Evolutionary conservation across 64 coral and sea anemone genomes (phyloP).

Genomic region (Montipora capricornis): DNA sequence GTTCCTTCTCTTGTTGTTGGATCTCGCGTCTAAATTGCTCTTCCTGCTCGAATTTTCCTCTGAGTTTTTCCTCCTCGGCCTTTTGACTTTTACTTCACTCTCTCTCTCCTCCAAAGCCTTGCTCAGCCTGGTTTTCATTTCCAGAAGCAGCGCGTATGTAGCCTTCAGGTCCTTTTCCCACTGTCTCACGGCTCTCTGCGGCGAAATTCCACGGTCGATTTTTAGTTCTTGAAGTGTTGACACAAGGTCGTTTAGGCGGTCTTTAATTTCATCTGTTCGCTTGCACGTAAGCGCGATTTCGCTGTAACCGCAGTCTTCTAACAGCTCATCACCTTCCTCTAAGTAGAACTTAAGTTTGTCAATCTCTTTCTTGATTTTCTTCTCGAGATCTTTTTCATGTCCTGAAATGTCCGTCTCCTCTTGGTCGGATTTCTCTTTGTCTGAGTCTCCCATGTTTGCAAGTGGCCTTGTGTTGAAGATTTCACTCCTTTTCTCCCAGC

Average conservation of each 20-base stretch:
- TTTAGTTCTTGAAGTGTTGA: too few relatives aligned
- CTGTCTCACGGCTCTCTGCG: too few relatives aligned
- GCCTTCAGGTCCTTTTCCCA: neutral
- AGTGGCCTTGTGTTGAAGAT: constrained; percentile 42
- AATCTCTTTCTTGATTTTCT: too few relatives aligned
- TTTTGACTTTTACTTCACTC: constrained; percentile 11
- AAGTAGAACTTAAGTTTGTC: too few relatives aligned
- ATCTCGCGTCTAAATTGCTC: neutral
- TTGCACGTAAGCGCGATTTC: constrained; percentile 36
- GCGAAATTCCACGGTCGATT: too few relatives aligned
- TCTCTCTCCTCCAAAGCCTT: constrained; percentile 10
- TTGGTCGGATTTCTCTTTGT: too few relatives aligned
- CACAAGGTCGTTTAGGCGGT: too few relatives aligned
- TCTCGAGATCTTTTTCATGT: too few relatives aligned
- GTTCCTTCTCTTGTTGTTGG: constrained; percentile 49
- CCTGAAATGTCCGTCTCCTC: too few relatives aligned
- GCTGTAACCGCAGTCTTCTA: neutral
- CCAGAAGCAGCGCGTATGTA: constrained; percentile 49
- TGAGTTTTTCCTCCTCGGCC: constrained; percentile 40
- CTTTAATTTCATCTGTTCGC: constrained; percentile 26
- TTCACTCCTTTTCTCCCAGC: neutral
- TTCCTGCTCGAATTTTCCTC: constrained; percentile 29
- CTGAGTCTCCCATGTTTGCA: constrained; percentile 2
- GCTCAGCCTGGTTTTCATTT: constrained; percentile 5
- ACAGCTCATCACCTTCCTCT: too few relatives aligned